These are phyloP conservation scores for Peromyscus californicus DNA, from an alignment of 2,113 vertebrate genomes.

Conservation along the genomic window DNA sequence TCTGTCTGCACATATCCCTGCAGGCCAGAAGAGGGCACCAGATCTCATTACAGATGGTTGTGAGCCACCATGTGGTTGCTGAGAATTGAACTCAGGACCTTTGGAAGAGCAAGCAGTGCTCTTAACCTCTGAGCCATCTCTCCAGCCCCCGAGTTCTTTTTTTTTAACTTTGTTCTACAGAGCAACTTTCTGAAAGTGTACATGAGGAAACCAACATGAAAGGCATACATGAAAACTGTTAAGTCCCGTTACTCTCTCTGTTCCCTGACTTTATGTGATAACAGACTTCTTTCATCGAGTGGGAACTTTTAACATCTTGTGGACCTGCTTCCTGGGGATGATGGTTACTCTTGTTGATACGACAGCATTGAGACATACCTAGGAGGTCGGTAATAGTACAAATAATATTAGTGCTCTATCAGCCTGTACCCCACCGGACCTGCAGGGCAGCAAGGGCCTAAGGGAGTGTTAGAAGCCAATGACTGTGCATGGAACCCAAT, in stretches of 20 bases:
- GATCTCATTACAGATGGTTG: too few relatives aligned
- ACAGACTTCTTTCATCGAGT: background rate
- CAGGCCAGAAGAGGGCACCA: too few relatives aligned
- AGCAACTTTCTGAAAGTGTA: background rate
- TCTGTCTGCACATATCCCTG: too few relatives aligned
- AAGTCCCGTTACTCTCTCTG: background rate
- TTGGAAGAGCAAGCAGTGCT: too few relatives aligned
- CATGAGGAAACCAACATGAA: background rate
- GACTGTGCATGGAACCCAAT: too few relatives aligned
- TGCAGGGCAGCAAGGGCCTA: accelerated
- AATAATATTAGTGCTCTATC: accelerated
- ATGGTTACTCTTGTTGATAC: background rate
- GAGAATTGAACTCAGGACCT: too few relatives aligned
- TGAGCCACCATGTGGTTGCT: too few relatives aligned
- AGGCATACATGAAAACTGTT: background rate
- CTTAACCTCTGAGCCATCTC: too few relatives aligned
- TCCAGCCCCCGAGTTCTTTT: too few relatives aligned
- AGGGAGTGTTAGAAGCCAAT: background rate
- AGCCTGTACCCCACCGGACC: background rate
- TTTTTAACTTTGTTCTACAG: background rate
- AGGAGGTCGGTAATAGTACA: background rate
- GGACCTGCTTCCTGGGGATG: background rate
- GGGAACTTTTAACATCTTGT: background rate
- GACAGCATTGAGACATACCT: background rate
- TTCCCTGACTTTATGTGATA: background rate